phyloP scores from a whole-genome alignment of 1,140 invertebrate species.

The Trichoplusia ni region DNA sequence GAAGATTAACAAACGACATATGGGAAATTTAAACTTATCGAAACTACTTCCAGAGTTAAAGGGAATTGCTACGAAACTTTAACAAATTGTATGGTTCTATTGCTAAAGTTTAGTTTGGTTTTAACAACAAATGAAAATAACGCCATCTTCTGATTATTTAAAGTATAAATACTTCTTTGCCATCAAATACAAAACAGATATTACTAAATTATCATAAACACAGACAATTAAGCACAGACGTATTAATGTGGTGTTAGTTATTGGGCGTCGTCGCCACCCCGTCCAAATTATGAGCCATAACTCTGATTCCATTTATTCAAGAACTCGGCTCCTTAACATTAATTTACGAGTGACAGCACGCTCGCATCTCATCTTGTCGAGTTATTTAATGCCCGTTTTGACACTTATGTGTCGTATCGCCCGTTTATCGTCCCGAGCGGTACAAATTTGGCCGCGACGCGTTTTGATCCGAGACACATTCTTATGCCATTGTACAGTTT shows the following conservation, averaged over 20 bases:
- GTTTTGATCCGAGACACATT: conserved; percentile 48
- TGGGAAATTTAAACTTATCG: conserved; percentile 27
- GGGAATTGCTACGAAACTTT: neutral
- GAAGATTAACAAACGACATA: conserved; percentile 12
- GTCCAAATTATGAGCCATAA: conserved; percentile 73
- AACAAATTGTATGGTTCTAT: neutral
- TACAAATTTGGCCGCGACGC: conserved; percentile 49
- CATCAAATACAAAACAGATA: neutral
- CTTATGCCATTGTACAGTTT: conserved; percentile 43
- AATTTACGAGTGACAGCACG: conserved; percentile 75
- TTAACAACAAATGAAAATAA: no score
- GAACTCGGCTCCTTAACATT: conserved; percentile 67
- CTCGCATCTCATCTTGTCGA: conserved; percentile 58
- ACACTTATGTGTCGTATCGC: conserved; percentile 64
- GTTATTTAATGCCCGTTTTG: conserved; percentile 74
- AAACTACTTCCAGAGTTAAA: neutral
- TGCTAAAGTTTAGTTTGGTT: no score
- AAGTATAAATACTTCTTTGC: neutral
- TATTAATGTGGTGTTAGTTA: conserved; percentile 58
- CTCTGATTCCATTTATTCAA: conserved; percentile 76
- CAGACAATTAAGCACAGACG: conserved; percentile 42
- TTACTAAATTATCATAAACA: conserved; percentile 35
- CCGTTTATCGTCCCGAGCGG: conserved; percentile 55
- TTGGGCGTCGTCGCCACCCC: conserved; percentile 54
- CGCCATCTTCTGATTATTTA: no score